These are phyloP conservation scores for Thysanoteuthis rhombus DNA, from an alignment of 2,888 invertebrate species.

Conservation along the genomic window DNA sequence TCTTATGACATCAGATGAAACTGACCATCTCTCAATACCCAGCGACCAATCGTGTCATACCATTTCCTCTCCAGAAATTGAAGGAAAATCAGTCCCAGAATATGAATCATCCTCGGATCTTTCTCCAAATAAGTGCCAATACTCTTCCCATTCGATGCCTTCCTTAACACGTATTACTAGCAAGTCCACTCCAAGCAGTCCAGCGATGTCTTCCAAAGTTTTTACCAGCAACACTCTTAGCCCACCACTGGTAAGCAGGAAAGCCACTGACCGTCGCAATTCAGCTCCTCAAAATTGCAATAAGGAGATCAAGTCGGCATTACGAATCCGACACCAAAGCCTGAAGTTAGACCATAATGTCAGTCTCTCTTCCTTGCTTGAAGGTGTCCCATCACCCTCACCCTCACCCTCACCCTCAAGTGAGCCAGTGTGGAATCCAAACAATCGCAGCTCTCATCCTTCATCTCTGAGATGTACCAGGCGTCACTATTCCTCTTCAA, in stretches of 20 bases:
- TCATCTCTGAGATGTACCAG: background rate
- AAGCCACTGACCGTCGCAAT: background rate
- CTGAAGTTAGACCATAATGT: conserved; percentile 17
- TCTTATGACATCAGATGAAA: background rate
- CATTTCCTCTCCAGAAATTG: background rate
- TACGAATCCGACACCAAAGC: background rate
- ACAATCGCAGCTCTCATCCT: background rate
- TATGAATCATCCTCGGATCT: background rate
- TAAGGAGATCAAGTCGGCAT: background rate
- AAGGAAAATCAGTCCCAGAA: background rate
- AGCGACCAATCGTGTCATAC: background rate
- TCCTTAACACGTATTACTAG: background rate
- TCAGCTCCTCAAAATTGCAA: background rate
- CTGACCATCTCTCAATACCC: background rate
- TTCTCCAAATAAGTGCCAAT: background rate
- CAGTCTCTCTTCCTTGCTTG: conserved; percentile 15
- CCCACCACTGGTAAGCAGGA: background rate
- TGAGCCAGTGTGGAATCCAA: background rate
- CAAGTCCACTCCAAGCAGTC: background rate
- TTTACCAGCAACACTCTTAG: background rate
- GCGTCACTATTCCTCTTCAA: background rate
- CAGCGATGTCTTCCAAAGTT: background rate
- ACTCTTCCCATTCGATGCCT: background rate
- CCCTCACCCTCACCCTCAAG: background rate
- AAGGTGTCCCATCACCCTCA: background rate